phyloP scores from a whole-genome alignment of 1,140 invertebrate species.

The Pseudomyrmex dendroicus region DNA sequence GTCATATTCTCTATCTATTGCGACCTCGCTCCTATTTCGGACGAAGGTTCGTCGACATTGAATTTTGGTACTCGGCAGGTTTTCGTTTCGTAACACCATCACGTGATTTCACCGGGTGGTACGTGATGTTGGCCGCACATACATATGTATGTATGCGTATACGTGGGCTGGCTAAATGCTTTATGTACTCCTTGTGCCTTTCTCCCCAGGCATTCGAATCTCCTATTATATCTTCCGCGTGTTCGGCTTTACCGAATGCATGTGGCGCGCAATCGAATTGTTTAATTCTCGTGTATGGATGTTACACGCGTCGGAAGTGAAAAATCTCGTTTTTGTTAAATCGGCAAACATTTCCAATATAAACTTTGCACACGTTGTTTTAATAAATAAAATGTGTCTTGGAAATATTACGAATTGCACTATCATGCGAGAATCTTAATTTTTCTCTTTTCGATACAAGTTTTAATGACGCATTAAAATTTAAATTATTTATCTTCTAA shows the following conservation, averaged over 20 bases:
- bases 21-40: constrained; percentile 43
- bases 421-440: too few relatives aligned
- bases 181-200: constrained; percentile 48
- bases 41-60: constrained; percentile 63
- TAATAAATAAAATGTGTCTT: too few relatives aligned
- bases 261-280: not conserved
- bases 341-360: too few relatives aligned
- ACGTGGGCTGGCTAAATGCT: constrained; percentile 63
- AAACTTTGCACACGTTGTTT: too few relatives aligned
- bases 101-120: constrained; percentile 54
- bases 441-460: too few relatives aligned
- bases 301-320: not conserved
- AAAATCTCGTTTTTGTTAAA: not conserved
- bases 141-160: constrained; percentile 27
- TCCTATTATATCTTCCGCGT: constrained; percentile 47
- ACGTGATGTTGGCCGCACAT: constrained; percentile 16
- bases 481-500: too few relatives aligned
- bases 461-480: too few relatives aligned
- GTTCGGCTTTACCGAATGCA: constrained; percentile 1
- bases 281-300: not conserved
- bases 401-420: too few relatives aligned
- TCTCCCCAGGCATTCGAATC: constrained; percentile 66
- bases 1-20: not conserved
- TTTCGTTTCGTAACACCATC: constrained; percentile 68
- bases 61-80: constrained; percentile 62